Percentiles rank a stretch among this genome's conserved stretches.
These are phyloP conservation scores for Sebastes hubbsi DNA, from an alignment of 2,797 vertebrate species.

Conservation along the genomic window DNA sequence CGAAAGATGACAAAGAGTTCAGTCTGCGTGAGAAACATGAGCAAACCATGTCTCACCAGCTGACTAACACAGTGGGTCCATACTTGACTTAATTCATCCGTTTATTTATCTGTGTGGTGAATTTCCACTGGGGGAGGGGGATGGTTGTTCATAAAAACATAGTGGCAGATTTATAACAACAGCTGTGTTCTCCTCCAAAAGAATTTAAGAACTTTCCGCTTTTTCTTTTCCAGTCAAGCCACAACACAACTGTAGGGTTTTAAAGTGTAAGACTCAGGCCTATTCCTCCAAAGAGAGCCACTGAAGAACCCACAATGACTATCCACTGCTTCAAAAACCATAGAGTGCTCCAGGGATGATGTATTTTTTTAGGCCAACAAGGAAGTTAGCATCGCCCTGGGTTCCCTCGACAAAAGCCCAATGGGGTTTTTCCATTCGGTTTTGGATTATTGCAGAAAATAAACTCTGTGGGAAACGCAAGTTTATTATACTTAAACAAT, in stretches of 20 bases:
- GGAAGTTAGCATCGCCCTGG: too few species aligned
- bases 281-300: not conserved
- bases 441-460: too few species aligned
- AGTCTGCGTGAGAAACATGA: constrained; percentile 4
- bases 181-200: constrained; percentile 30
- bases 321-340: too few species aligned
- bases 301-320: not conserved
- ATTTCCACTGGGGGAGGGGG: not conserved
- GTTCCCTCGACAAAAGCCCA: too few species aligned
- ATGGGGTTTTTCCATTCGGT: too few species aligned
- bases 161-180: constrained; percentile 28
- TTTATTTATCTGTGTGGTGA: not conserved
- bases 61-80: constrained; percentile 1
- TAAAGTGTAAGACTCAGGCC: not conserved
- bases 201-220: not conserved
- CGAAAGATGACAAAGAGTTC: not conserved
- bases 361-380: too few species aligned
- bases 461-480: too few species aligned
- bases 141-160: constrained; percentile 21
- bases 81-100: not conserved
- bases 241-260: constrained; percentile 37
- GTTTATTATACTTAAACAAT: too few species aligned
- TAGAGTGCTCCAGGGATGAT: too few species aligned
- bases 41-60: constrained; percentile 6
- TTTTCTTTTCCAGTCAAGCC: not conserved